Conservation (phyloP, 1,140 invertebrate species). For the Cherax quadricarinatus region DNA sequence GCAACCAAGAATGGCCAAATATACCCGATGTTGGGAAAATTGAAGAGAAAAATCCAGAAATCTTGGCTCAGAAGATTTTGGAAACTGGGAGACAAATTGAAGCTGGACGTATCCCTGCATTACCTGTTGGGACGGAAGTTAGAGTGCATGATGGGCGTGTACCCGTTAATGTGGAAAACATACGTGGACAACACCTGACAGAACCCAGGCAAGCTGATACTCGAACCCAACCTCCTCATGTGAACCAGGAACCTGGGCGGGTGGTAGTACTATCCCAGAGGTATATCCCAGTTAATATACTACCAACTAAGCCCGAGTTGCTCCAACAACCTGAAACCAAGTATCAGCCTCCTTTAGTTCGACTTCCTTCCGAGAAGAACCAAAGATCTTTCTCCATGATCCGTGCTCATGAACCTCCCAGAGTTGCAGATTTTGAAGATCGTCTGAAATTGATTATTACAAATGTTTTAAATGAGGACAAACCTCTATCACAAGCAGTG, state of each 20-base stretch:
- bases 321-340: slow-evolving; percentile 9
- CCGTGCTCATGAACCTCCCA: slow-evolving; percentile 81
- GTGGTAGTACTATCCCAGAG: slow-evolving; percentile 32
- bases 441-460: slow-evolving; percentile 95
- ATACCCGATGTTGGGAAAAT: slow-evolving; percentile 93
- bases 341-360: not conserved
- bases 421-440: slow-evolving; percentile 92
- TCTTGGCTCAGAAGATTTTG: slow-evolving; percentile 91
- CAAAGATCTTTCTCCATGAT: slow-evolving; percentile 60
- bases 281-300: slow-evolving; percentile 1
- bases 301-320: slow-evolving; percentile 47
- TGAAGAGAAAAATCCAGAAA: slow-evolving; percentile 93
- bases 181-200: not conserved
- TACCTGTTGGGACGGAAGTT: slow-evolving; percentile 70
- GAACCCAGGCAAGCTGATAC: not conserved
- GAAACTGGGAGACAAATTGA: slow-evolving; percentile 84
- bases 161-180: not conserved
- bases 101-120: slow-evolving; percentile 72
- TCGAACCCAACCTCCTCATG: not conserved
- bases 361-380: slow-evolving; percentile 58
- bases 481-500: slow-evolving; percentile 64
- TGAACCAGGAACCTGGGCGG: not conserved
- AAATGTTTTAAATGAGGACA: slow-evolving; percentile 90
- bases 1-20: slow-evolving; percentile 93
- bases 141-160: slow-evolving; percentile 41